Evolutionary conservation across 1,140 invertebrate species (phyloP), one percentile per base, ranked within the genome.

Genomic region (Drosophila orena): DNA sequence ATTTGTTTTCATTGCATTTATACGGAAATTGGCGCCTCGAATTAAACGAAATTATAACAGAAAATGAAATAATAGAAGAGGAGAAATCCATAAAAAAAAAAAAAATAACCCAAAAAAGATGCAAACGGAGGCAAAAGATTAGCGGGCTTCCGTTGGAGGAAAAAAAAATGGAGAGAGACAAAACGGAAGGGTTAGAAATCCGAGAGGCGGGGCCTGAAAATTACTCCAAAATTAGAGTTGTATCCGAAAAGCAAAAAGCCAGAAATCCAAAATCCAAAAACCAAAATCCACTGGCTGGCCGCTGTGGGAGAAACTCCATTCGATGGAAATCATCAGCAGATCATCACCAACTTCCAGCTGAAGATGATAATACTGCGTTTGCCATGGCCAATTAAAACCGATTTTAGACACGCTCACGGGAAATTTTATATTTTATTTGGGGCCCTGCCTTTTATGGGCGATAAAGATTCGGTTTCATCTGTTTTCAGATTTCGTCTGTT

Each of bases 1-100:
- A 88, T 89, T 88, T 89, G 76, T 84, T 88, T 88, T 88, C 89
- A 88, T 88, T 88, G 84, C 84, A 89, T 84, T 88, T 89, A 88
- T 89, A 89, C 79, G 84, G 84, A 88, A 88, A 88, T 88, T 88
- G 84, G 84, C 84, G 84, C 79, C 71, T 30, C 57, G 56, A 74
- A 74, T 74, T 74, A 74, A 74, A 76, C 72, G 66, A 81, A 86
- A 86, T 86, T 86, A 88, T 86, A 81, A 77, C 81, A 62, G 47
- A 50, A 77, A 81, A 75, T 83, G 54, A 77, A 66, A 72, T 44
- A 69, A 58, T 57, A 52, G 59, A 35, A 56, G 55, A 43, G 57
- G 7, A 54, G 62, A 81, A 69, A 88, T 86, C 83, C 83, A 57
- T 78, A 83, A 76, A 72, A 79, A 34, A 49, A 79, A 34, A 49